Conservation (phyloP, 2,888 invertebrate genomes). For the Morpho helenor region DNA sequence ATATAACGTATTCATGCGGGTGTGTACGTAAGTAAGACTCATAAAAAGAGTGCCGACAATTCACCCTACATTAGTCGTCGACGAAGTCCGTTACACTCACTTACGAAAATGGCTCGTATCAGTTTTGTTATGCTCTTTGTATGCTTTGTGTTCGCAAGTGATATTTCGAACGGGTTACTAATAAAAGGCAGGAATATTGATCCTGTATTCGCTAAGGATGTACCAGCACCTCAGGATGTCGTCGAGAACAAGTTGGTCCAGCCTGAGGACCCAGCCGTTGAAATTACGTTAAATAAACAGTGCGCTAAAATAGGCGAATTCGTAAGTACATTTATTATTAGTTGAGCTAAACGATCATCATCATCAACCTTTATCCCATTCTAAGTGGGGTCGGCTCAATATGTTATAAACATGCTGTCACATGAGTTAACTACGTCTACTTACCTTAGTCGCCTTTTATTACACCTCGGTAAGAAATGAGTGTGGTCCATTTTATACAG, state of each 20-base stretch:
- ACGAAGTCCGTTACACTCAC: slow-evolving; percentile 26
- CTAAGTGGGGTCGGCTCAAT: too few species aligned
- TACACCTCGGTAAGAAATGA: too few species aligned
- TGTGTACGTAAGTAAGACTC: slow-evolving; percentile 14
- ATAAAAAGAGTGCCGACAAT: slow-evolving; percentile 20
- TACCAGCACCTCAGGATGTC: slow-evolving; percentile 26
- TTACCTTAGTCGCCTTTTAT: too few species aligned
- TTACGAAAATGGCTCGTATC: slow-evolving; percentile 36
- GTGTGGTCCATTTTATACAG: too few species aligned
- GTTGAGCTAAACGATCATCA: too few species aligned
- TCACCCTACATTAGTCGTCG: slow-evolving; percentile 25
- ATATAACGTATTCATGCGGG: slow-evolving; percentile 18
- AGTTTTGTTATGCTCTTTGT: slow-evolving; percentile 31
- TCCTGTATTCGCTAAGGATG: slow-evolving; percentile 25
- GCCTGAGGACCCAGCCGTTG: slow-evolving; percentile 10
- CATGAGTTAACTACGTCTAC: too few species aligned
- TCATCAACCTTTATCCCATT: too few species aligned
- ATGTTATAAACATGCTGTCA: too few species aligned
- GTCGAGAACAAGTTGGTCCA: slow-evolving; percentile 28
- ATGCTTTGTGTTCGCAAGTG: slow-evolving; percentile 29
- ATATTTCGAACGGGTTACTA: slow-evolving; percentile 38
- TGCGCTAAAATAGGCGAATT: slow-evolving; percentile 55
- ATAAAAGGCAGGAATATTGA: slow-evolving; percentile 33
- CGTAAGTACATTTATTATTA: slow-evolving; percentile 42
- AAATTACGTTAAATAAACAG: slow-evolving; percentile 18